A percentile compares a stretch with the other conserved stretches of the same genome.
Conservation (phyloP, 2,113 vertebrate genomes). For the Pelecanoides urinatrix region DNA sequence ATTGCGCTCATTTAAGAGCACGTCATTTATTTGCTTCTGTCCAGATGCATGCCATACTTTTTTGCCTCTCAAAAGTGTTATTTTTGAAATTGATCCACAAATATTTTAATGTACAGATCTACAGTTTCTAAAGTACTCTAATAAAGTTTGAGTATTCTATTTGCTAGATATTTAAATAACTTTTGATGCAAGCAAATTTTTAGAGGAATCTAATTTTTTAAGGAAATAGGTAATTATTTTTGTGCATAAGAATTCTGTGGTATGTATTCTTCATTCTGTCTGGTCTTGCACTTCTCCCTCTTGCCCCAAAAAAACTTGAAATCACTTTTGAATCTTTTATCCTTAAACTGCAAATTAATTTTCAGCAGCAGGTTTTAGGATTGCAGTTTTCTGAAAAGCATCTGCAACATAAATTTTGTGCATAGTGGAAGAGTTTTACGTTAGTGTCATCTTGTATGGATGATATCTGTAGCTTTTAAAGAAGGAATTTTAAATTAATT, state of each 20-base stretch:
- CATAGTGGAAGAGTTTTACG: not conserved
- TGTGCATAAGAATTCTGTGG: not conserved
- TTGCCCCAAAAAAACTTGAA: not conserved
- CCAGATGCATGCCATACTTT: not conserved
- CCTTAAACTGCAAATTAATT: not conserved
- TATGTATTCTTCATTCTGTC: not conserved
- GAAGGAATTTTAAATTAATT: not conserved
- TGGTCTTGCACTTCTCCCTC: not conserved
- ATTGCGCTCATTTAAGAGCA: not conserved
- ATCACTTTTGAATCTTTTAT: not conserved
- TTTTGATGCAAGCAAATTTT: not conserved
- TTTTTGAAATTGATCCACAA: not conserved
- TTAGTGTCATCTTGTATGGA: not conserved
- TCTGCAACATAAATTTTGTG: not conserved
- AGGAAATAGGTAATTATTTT: not conserved
- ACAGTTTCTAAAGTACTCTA: not conserved
- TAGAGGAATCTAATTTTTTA: not conserved
- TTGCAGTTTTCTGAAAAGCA: not conserved
- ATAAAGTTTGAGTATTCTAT: not conserved
- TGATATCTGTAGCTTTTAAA: not conserved
- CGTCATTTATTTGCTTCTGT: not conserved
- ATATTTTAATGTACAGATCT: not conserved
- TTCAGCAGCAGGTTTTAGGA: not conserved
- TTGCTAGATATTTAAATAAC: not conserved
- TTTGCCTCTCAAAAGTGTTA: not conserved